A percentile compares a stretch with the other conserved stretches of the same genome.
Evolutionary conservation across 1,140 invertebrate species (phyloP).

Genomic region (Drosophila pachea): DNA sequence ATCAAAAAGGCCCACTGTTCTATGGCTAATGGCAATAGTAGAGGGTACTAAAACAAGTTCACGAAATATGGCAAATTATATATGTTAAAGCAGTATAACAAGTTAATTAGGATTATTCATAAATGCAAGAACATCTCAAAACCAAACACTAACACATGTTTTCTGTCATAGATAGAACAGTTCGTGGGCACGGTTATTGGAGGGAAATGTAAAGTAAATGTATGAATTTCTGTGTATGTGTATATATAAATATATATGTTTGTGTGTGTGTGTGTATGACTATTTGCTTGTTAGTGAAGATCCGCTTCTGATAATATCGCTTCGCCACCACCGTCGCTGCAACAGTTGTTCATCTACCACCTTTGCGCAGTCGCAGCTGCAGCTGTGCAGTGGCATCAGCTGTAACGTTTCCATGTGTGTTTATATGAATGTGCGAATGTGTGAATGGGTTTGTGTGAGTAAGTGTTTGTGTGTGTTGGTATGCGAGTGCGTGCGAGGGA

Average conservation of each 20-base stretch:
- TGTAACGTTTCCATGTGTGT: constrained; percentile 21
- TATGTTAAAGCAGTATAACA: no score
- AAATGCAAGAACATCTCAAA: not conserved
- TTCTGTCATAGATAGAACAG: not conserved
- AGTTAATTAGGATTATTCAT: constrained; percentile 1
- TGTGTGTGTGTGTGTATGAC: not conserved
- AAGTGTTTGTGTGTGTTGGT: constrained; percentile 1
- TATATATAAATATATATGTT: not conserved
- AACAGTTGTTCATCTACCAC: constrained; percentile 43
- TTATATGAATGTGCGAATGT: constrained; percentile 1
- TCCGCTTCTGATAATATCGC: no score
- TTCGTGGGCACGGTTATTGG: not conserved
- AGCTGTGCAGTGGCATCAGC: constrained; percentile 30
- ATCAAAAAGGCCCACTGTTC: constrained; percentile 18
- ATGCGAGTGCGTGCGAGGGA: constrained; percentile 15
- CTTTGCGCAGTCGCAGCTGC: constrained; percentile 36
- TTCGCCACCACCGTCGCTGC: constrained; percentile 15
- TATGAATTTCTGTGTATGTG: not conserved
- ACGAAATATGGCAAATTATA: constrained; percentile 8
- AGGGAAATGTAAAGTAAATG: not conserved
- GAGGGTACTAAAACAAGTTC: not conserved
- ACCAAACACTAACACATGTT: not conserved
- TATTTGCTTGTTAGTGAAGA: constrained; percentile 26
- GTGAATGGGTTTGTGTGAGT: not conserved
- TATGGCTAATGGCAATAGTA: constrained; percentile 15